Conservation (phyloP, 1,140 invertebrate genomes). For the Elysia chlorotica region DNA sequence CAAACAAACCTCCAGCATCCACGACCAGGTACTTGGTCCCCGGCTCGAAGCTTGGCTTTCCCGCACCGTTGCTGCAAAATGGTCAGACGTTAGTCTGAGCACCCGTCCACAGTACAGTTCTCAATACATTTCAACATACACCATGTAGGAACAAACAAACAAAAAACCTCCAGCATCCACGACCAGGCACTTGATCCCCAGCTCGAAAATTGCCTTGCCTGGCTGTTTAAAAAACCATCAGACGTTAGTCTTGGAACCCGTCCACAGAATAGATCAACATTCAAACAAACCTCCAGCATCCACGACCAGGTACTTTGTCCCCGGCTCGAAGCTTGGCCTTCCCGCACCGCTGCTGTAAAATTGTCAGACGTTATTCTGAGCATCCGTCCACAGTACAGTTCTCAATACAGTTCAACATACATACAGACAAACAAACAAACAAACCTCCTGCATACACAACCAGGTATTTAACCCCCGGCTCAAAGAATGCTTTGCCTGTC, state of each 20-base stretch:
- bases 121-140: too few relatives aligned
- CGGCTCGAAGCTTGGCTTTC: conserved; percentile 52
- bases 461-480: conserved; percentile 55
- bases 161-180: conserved; percentile 58
- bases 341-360: conserved; percentile 25
- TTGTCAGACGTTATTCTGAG: too few relatives aligned
- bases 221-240: too few relatives aligned
- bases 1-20: conserved; percentile 55
- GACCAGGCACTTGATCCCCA: conserved; percentile 54
- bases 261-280: too few relatives aligned
- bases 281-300: conserved; percentile 54
- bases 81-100: too few relatives aligned
- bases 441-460: conserved; percentile 56
- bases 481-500: conserved; percentile 47
- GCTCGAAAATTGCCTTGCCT: conserved; percentile 50
- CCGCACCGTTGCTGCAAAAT: too few relatives aligned
- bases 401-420: too few relatives aligned
- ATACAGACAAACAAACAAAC: too few relatives aligned
- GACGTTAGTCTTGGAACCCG: too few relatives aligned
- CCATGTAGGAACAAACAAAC: too few relatives aligned
- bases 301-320: conserved; percentile 54
- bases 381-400: too few relatives aligned
- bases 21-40: conserved; percentile 56
- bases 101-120: too few relatives aligned
- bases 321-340: conserved; percentile 53